phyloP scores from a whole-genome alignment of 64 coral and sea anemone genomes.

The Stichodactyla helianthus region DNA sequence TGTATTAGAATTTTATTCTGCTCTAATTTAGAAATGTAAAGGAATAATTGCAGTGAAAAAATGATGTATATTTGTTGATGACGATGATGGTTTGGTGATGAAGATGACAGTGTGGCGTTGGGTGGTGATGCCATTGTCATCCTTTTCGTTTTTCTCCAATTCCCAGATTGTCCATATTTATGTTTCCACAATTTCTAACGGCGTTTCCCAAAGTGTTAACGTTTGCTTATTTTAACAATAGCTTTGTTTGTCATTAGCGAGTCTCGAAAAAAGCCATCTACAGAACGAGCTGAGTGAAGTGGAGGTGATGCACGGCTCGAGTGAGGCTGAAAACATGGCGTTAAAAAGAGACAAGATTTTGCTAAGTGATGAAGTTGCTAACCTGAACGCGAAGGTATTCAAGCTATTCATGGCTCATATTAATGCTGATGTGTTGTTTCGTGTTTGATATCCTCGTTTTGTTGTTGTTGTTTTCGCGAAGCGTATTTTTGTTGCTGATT shows the following conservation, averaged over 20 bases:
- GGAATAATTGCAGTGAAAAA: too few species aligned
- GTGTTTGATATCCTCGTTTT: neutral
- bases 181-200: neutral
- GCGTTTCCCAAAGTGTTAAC: neutral
- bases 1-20: too few species aligned
- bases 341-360: conserved; percentile 90
- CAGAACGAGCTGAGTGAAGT: conserved; percentile 81
- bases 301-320: conserved; percentile 61
- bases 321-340: conserved; percentile 72
- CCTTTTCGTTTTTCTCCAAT: too few species aligned
- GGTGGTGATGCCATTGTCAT: too few species aligned
- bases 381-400: conserved; percentile 68
- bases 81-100: too few species aligned
- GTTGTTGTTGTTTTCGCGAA: neutral
- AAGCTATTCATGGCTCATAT: neutral
- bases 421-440: neutral
- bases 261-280: conserved; percentile 70
- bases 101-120: too few species aligned
- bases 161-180: neutral
- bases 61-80: too few species aligned
- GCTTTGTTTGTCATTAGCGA: conserved; percentile 40
- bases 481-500: too few species aligned
- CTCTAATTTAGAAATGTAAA: too few species aligned
- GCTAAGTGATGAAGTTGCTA: conserved; percentile 77
- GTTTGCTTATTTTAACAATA: too few species aligned